Evolutionary conservation across 1,140 invertebrate species (phyloP).

Genomic region (Brachionus angularis): DNA sequence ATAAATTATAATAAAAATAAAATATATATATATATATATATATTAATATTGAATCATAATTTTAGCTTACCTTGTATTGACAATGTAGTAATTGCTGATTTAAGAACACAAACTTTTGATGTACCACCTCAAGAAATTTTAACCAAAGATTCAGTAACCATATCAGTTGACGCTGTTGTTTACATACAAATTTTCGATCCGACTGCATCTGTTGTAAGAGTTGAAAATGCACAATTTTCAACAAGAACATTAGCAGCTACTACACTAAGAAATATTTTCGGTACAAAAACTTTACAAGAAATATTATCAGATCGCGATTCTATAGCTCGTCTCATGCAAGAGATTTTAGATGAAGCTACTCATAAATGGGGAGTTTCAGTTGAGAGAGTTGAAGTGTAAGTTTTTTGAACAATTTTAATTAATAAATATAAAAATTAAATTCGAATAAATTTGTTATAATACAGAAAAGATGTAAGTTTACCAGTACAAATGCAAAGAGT

Average conservation of each 20-base stretch:
- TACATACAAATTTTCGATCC: constrained; percentile 43
- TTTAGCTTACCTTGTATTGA: constrained; percentile 45
- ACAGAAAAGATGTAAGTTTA: constrained; percentile 47
- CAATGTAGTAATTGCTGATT: constrained; percentile 39
- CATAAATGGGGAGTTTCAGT: constrained; percentile 44
- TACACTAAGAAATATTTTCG: constrained; percentile 45
- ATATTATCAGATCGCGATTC: constrained; percentile 43
- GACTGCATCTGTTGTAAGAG: constrained; percentile 29
- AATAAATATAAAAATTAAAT: background rate
- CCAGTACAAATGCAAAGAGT: constrained; percentile 50
- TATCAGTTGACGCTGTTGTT: constrained; percentile 45
- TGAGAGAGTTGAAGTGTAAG: constrained; percentile 44
- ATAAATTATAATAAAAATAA: constrained; percentile 17
- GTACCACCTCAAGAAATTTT: constrained; percentile 46
- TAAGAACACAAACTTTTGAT: constrained; percentile 45
- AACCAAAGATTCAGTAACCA: constrained; percentile 46
- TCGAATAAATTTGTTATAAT: background rate
- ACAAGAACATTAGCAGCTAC: constrained; percentile 44
- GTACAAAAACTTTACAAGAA: constrained; percentile 44
- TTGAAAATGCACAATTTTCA: constrained; percentile 45
- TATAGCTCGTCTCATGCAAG: constrained; percentile 44
- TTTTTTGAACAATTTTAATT: background rate
- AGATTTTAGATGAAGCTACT: constrained; percentile 22
- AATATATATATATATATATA: background rate
- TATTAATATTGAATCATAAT: background rate